Base-by-base conservation (phyloP, 2,113 vertebrate species). In the Catharus bicknelli region DNA sequence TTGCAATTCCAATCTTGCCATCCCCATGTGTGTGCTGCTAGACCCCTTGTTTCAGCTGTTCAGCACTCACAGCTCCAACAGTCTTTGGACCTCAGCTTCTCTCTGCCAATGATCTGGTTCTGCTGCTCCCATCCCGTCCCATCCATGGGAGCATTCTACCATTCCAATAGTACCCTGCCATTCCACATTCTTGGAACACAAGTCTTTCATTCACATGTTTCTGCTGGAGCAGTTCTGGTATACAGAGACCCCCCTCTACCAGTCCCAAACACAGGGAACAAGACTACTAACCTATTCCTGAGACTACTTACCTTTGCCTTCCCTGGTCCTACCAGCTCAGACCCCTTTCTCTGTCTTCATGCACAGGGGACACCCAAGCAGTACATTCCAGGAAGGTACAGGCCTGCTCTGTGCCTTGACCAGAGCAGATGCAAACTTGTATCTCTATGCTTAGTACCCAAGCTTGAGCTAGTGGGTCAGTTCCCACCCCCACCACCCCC, bases 11-110 rank as follows among this genome's bases (percentile, higher is more conserved):
- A 12, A 26, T 48, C 47, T 50, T 67, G 68, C 42, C 15, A 30
- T 69, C 43, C 15, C 38, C 42, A 54, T 1, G 5, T 4, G 27
- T 2, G 11, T 1, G 1, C 42, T 26, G 10, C 2, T 3, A 62
- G 10, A 29, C 14, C 11, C 38, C 38, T 83, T 5, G 2, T 43
- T 90, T 53, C 72, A 38, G 47, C 20, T 8, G 1, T 16, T 45
- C 19, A 12, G 34, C 22, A 62, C 26, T 61, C 51, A 36, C 30
- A 34, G 50, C 62, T 63, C 47, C 1, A 0, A 10, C 53, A 47
- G 55, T 40, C 75, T 51, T 51, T 9, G 16, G 38, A 55, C 36
- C 36, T 74, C 85, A 54, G 40, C n/a, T 74, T 48, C 72, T 53
- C 90, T 58, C 74, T 7, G 11, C 32, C 38, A 47, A 1, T 9